A percentile compares a stretch with the other conserved stretches of the same genome.
These are phyloP conservation scores for Malacoraja senta DNA, from an alignment of 2,797 vertebrate genomes.

Conservation along the genomic window DNA sequence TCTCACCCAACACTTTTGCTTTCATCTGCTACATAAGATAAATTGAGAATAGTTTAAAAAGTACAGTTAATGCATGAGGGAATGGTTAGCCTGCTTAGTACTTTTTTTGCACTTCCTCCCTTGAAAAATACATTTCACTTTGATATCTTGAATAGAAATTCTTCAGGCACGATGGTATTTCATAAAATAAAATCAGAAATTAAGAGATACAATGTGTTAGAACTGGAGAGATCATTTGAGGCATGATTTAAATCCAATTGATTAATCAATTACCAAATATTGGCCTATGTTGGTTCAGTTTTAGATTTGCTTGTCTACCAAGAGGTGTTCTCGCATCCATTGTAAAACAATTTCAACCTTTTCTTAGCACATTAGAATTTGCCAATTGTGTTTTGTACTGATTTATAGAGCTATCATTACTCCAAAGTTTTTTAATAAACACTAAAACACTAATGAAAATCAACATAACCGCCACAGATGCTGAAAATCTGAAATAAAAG, in stretches of 20 bases:
- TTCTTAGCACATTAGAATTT: no score
- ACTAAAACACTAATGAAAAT: neutral
- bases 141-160: neutral
- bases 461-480: no score
- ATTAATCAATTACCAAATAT: neutral
- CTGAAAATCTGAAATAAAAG: no score
- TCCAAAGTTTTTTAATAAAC: neutral
- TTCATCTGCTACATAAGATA: neutral
- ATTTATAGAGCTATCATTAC: neutral
- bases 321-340: neutral
- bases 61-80: neutral
- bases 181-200: neutral
- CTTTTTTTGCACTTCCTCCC: neutral
- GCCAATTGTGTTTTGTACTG: neutral
- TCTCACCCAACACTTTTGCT: neutral
- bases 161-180: neutral
- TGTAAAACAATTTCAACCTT: neutral
- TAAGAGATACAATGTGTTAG: neutral
- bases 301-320: neutral
- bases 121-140: neutral
- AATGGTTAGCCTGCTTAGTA: neutral
- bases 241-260: neutral
- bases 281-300: neutral
- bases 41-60: neutral
- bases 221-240: neutral